A percentile compares a stretch with the other conserved stretches of the same genome.
Conservation (phyloP, 1,140 invertebrate species). For the Stegodyphus dumicola region DNA sequence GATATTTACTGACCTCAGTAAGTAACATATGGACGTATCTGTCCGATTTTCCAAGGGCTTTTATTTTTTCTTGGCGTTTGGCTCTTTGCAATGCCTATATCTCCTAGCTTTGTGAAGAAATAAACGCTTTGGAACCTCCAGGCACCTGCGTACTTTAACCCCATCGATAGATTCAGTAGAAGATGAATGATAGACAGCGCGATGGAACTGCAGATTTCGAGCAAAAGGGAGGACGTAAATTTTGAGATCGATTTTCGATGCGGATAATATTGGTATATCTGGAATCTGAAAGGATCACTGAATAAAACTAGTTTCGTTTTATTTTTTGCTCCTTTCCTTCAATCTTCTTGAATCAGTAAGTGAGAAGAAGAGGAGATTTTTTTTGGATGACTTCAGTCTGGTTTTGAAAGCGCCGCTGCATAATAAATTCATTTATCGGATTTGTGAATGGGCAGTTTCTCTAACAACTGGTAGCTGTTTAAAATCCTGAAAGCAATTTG, state of each 20-base stretch:
- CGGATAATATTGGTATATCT: constrained; percentile 13
- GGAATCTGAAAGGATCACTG: background rate
- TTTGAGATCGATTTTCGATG: constrained; percentile 6
- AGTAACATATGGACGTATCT: too few species aligned
- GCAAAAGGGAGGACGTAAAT: background rate
- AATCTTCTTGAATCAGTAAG: constrained; percentile 5
- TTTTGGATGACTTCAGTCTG: background rate
- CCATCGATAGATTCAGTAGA: background rate
- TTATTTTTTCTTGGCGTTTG: too few species aligned
- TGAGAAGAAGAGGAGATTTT: background rate
- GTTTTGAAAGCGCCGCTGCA: background rate
- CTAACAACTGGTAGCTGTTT: too few species aligned
- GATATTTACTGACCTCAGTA: too few species aligned
- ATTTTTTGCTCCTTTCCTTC: background rate
- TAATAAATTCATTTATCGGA: too few species aligned
- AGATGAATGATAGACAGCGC: background rate
- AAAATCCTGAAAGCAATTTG: too few species aligned
- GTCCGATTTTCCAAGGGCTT: too few species aligned
- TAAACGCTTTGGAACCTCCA: too few species aligned
- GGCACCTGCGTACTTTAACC: background rate
- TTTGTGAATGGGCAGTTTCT: too few species aligned
- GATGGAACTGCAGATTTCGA: background rate
- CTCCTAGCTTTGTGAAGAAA: too few species aligned
- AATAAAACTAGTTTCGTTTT: constrained; percentile 19
- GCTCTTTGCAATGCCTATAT: too few species aligned